A percentile compares a stretch with the other conserved stretches of the same genome.
These are phyloP conservation scores for Lacanobia wlatinum DNA, from an alignment of 2,888 invertebrate species.

Conservation along the genomic window DNA sequence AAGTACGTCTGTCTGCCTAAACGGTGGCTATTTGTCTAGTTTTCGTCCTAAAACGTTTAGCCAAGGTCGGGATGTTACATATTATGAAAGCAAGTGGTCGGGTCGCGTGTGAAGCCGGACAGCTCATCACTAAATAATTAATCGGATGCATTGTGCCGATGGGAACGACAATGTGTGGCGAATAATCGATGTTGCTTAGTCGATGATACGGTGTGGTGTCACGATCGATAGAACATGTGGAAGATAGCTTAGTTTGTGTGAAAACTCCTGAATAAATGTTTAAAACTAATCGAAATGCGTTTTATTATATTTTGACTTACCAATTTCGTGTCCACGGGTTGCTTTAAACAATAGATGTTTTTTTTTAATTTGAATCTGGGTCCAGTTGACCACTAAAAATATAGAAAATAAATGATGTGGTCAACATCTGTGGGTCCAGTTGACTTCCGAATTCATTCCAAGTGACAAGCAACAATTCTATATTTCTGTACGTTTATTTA, in stretches of 20 bases:
- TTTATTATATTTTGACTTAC: too few relatives aligned
- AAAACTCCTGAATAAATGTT: too few relatives aligned
- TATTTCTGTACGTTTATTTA: too few relatives aligned
- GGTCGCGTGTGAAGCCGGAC: constrained; percentile 16
- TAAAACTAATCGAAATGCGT: too few relatives aligned
- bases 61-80: constrained; percentile 16
- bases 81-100: background rate
- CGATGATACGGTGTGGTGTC: background rate
- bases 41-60: background rate
- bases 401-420: too few relatives aligned
- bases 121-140: constrained; percentile 32
- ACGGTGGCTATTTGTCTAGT: constrained; percentile 2
- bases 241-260: background rate
- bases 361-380: too few relatives aligned
- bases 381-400: too few relatives aligned
- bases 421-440: too few relatives aligned
- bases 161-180: constrained; percentile 3
- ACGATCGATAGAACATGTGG: background rate
- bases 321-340: too few relatives aligned
- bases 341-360: too few relatives aligned
- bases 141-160: constrained; percentile 25
- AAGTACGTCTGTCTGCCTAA: constrained; percentile 1
- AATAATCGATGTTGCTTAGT: constrained; percentile 22
- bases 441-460: too few relatives aligned
- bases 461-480: too few relatives aligned